A percentile compares a stretch with the other conserved stretches of the same genome.
phyloP scores from a whole-genome alignment of 2,113 vertebrate species.

The Ceyx cyanopectus region DNA sequence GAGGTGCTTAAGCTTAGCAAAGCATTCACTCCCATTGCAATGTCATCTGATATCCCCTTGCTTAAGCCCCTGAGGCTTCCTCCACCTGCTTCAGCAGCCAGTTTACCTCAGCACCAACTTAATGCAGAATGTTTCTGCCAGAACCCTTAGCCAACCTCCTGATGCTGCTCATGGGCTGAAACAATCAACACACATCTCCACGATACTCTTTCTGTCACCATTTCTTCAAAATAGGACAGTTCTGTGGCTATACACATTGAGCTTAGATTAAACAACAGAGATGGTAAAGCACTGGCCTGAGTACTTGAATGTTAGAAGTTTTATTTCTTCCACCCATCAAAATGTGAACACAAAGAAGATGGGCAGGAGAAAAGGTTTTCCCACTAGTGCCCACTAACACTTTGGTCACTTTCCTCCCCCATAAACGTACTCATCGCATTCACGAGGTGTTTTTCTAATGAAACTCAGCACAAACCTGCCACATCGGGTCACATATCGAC shows the following conservation, averaged over 20 bases:
- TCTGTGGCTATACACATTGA: fast-evolving
- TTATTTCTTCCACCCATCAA: background rate
- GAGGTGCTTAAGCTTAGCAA: background rate
- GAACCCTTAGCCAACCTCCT: background rate
- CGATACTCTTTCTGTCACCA: fast-evolving
- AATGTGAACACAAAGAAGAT: background rate
- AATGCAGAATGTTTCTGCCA: background rate
- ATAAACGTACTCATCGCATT: fast-evolving
- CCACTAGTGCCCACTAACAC: background rate
- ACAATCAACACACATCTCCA: background rate
- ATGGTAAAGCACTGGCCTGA: fast-evolving
- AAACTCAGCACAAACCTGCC: fast-evolving
- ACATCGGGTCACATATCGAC: fast-evolving
- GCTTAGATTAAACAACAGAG: background rate
- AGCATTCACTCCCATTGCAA: too few relatives aligned
- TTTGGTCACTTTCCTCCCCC: too few relatives aligned
- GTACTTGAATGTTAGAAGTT: background rate
- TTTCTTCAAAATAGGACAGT: background rate
- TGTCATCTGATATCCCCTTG: background rate
- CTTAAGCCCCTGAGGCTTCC: background rate
- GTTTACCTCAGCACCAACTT: background rate
- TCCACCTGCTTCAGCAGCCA: background rate
- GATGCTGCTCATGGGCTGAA: background rate
- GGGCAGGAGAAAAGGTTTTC: background rate
- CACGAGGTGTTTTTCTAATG: fast-evolving